phyloP scores from a whole-genome alignment of 2,888 invertebrate genomes.

The Megalurothrips usitatus region DNA sequence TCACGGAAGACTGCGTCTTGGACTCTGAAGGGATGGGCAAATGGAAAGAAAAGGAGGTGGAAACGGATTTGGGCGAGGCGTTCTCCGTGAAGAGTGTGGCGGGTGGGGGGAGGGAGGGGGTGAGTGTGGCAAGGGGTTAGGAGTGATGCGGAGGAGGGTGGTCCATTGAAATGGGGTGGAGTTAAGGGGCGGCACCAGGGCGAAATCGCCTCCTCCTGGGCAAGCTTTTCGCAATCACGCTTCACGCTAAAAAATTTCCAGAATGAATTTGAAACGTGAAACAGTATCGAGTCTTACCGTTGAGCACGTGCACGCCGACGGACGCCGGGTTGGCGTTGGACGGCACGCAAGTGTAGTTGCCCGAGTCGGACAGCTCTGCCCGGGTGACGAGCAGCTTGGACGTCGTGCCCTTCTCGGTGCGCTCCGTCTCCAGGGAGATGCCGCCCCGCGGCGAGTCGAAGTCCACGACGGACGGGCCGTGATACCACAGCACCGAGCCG shows the following conservation, averaged over 20 bases:
- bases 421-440: constrained; percentile 81
- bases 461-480: constrained; percentile 75
- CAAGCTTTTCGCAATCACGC: too few relatives aligned
- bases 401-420: constrained; percentile 75
- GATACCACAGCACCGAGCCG: constrained; percentile 79
- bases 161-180: too few relatives aligned
- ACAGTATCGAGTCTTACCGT: constrained; percentile 48
- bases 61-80: constrained; percentile 16
- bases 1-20: constrained; percentile 25
- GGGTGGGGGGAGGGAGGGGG: neutral
- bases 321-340: constrained; percentile 59
- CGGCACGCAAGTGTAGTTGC: constrained; percentile 87
- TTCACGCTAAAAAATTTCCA: too few relatives aligned
- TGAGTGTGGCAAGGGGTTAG: neutral
- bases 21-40: constrained; percentile 21
- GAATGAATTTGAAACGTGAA: too few relatives aligned
- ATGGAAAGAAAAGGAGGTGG: constrained; percentile 26
- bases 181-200: too few relatives aligned
- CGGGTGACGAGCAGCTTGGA: constrained; percentile 77
- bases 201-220: too few relatives aligned
- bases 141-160: too few relatives aligned
- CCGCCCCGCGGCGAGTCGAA: constrained; percentile 78
- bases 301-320: constrained; percentile 50
- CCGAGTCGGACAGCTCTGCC: constrained; percentile 76
- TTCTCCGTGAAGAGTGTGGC: neutral